Percentiles rank a stretch among this genome's conserved stretches.
Conservation (phyloP, 2,113 vertebrate genomes). For the Fulmarus glacialis region DNA sequence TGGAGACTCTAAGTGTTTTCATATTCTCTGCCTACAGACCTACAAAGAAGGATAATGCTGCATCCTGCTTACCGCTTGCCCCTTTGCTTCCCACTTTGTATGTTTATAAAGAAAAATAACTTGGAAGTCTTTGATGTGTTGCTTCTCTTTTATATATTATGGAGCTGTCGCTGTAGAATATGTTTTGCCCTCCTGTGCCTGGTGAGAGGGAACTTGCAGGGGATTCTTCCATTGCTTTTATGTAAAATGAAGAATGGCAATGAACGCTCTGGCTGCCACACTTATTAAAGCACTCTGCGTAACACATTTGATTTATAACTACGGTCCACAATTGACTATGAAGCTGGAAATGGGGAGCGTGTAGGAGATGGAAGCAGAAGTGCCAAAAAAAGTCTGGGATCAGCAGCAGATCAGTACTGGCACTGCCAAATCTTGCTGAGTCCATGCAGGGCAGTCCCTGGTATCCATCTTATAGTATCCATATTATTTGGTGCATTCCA, state of each 20-base stretch:
- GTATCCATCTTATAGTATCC: too few species aligned
- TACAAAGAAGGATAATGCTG: not conserved
- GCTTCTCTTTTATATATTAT: not conserved
- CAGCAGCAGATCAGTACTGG: not conserved
- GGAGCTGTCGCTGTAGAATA: accelerated
- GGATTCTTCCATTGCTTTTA: not conserved
- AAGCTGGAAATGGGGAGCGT: not conserved
- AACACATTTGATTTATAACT: accelerated
- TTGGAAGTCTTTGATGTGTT: not conserved
- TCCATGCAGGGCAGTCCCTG: not conserved
- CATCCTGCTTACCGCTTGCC: not conserved
- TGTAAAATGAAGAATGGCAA: not conserved
- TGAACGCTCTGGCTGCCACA: not conserved
- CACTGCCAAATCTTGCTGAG: not conserved
- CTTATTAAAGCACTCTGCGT: accelerated
- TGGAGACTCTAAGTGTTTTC: not conserved
- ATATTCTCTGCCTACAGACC: not conserved
- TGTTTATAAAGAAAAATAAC: not conserved
- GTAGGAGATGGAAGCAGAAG: not conserved
- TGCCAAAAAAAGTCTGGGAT: not conserved
- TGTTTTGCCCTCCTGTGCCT: not conserved
- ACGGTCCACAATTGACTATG: not conserved
- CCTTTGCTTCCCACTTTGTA: not conserved
- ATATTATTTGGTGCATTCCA: not conserved
- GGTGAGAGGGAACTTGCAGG: not conserved